These are phyloP conservation scores for Tor tambroides DNA, from an alignment of 2,113 vertebrate species.

Conservation along the genomic window DNA sequence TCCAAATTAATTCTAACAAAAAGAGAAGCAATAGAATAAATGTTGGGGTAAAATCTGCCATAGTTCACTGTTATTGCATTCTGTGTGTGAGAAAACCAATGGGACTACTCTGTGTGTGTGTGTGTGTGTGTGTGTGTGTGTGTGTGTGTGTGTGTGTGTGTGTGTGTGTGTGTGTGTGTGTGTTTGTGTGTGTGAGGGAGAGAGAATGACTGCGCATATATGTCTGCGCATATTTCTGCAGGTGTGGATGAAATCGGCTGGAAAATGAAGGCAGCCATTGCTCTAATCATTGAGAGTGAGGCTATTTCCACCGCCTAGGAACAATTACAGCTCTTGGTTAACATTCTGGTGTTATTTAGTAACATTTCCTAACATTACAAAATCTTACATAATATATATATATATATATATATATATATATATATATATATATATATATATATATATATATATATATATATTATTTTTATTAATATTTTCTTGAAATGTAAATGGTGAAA, in stretches of 20 bases:
- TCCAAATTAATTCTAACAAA: neutral
- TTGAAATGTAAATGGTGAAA: neutral
- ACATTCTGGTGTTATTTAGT: constrained; percentile 1
- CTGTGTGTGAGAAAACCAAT: neutral
- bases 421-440: too few relatives aligned
- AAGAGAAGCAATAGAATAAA: neutral
- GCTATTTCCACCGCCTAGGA: constrained; percentile 6
- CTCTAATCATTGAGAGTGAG: constrained; percentile 35
- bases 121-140: constrained; percentile 34
- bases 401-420: neutral
- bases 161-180: neutral
- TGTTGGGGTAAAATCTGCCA: too few relatives aligned
- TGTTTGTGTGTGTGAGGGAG: neutral
- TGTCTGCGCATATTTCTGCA: constrained; percentile 48
- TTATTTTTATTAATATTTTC: neutral
- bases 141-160: constrained; percentile 25
- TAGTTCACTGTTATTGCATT: neutral
- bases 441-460: neutral
- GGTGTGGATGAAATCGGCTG: constrained; percentile 55
- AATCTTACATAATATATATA: too few relatives aligned
- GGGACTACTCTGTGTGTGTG: constrained; percentile 2
- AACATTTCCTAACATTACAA: neutral
- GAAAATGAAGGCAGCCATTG: constrained; percentile 54
- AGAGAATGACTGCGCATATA: constrained; percentile 1
- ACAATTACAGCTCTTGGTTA: constrained; percentile 21